These are phyloP conservation scores for Urocynchramus pylzowi DNA, from an alignment of 2,113 vertebrate species.

Conservation along the genomic window DNA sequence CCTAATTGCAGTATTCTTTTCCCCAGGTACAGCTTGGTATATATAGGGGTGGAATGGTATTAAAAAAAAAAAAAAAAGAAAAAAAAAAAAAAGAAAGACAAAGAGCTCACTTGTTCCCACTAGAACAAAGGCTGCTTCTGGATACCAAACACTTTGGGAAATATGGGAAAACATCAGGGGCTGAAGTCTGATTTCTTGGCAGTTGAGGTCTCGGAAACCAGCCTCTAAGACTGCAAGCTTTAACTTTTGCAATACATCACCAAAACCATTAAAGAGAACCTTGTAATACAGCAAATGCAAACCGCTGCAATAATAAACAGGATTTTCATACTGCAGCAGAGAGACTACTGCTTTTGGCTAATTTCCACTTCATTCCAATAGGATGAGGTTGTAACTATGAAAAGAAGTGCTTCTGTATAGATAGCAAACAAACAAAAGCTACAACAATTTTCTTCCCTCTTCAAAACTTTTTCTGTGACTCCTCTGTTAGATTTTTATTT, in stretches of 20 bases:
- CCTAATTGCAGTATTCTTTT: constrained; percentile 33
- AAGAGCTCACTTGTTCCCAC: constrained; percentile 41
- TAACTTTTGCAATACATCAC: constrained; percentile 28
- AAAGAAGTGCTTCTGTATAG: background rate
- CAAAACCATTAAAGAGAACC: background rate
- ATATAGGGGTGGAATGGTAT: background rate
- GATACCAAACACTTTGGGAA: background rate
- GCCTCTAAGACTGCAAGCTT: background rate
- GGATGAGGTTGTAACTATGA: background rate
- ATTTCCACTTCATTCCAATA: constrained; percentile 23
- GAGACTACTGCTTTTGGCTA: constrained; percentile 41
- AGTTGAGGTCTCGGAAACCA: background rate
- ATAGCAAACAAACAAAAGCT: background rate
- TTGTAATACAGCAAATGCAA: constrained; percentile 31
- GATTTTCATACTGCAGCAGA: background rate
- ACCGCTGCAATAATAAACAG: constrained; percentile 24
- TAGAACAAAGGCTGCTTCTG: constrained; percentile 36
- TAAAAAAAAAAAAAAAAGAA: background rate
- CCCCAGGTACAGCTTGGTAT: constrained; percentile 37
- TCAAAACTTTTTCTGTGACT: background rate
- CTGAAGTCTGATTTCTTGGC: constrained; percentile 17
- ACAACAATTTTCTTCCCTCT: background rate
- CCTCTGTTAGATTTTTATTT: background rate
- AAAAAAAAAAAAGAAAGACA: background rate
- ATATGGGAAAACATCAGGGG: background rate